Conservation (phyloP, 1,140 invertebrate genomes). For the Dendrolimus kikuchii region DNA sequence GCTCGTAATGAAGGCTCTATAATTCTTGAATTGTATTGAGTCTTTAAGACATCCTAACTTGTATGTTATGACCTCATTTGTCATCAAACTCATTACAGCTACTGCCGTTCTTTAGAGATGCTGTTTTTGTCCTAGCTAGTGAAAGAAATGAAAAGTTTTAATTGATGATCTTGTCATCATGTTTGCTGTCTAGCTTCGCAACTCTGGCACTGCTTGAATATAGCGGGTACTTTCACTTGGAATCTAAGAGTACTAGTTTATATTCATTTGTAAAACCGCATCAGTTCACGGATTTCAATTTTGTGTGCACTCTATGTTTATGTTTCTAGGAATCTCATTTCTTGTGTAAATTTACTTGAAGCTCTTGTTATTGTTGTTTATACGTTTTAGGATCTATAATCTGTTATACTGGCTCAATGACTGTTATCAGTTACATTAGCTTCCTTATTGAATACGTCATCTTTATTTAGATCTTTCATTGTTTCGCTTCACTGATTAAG, state of each 20-base stretch:
- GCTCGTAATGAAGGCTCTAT: too few relatives aligned
- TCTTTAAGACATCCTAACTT: too few relatives aligned
- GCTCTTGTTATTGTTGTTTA: background rate
- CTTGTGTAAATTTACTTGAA: constrained; percentile 2
- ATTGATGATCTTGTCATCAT: constrained; percentile 37
- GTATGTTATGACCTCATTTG: constrained; percentile 1
- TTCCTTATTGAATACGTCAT: background rate
- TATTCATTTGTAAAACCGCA: constrained; percentile 50
- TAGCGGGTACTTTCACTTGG: constrained; percentile 54
- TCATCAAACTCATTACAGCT: constrained; percentile 8
- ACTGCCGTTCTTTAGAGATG: constrained; percentile 9
- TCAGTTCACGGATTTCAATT: constrained; percentile 52
- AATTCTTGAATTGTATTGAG: too few relatives aligned
- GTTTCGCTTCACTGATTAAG: too few relatives aligned
- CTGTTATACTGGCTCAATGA: too few relatives aligned
- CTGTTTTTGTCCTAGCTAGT: constrained; percentile 28
- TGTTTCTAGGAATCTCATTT: constrained; percentile 7
- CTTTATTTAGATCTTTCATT: background rate
- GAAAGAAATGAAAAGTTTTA: constrained; percentile 33
- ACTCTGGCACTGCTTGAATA: constrained; percentile 27
- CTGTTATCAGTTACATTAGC: constrained; percentile 2
- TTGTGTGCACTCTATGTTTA: constrained; percentile 12
- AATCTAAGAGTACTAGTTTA: constrained; percentile 45
- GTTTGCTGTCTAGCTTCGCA: constrained; percentile 29
- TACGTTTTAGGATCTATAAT: background rate